These are phyloP conservation scores for Tipula vernalis DNA, from an alignment of 2,888 invertebrate species.

Conservation along the genomic window DNA sequence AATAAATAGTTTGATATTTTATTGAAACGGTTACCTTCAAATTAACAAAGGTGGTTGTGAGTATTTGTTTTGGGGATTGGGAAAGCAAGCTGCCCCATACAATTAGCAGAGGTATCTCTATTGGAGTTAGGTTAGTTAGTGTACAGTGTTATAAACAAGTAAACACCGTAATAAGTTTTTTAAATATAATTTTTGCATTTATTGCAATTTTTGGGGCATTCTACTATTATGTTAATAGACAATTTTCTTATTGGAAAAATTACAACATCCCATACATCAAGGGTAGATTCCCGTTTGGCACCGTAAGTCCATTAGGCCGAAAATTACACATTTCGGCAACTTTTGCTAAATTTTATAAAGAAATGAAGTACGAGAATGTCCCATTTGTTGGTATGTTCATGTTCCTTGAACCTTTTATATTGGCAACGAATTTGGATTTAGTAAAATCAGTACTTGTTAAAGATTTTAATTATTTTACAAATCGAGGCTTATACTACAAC, in stretches of 20 bases:
- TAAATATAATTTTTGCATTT: neutral
- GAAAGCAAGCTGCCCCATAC: no score
- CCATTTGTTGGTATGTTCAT: neutral
- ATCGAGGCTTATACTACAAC: conserved; percentile 27
- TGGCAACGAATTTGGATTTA: conserved; percentile 22
- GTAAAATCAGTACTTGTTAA: conserved; percentile 26
- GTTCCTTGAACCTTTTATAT: neutral
- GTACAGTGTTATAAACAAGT: neutral
- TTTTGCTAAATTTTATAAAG: neutral
- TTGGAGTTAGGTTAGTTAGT: neutral
- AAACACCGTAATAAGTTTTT: neutral
- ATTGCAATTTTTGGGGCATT: neutral
- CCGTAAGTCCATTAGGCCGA: conserved; percentile 20
- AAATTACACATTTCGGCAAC: neutral
- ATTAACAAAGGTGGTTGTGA: no score
- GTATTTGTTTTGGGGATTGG: no score
- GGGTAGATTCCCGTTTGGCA: conserved; percentile 23
- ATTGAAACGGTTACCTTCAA: no score
- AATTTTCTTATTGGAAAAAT: conserved; percentile 21
- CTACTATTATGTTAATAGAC: conserved; percentile 11
- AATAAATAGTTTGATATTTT: no score
- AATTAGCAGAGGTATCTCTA: no score
- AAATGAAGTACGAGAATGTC: neutral
- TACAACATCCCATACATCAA: conserved; percentile 24
- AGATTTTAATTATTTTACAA: conserved; percentile 31